Evolutionary conservation across 2,888 invertebrate species (phyloP), one percentile per base, ranked within the genome.

Genomic region (Orthosia cruda): DNA sequence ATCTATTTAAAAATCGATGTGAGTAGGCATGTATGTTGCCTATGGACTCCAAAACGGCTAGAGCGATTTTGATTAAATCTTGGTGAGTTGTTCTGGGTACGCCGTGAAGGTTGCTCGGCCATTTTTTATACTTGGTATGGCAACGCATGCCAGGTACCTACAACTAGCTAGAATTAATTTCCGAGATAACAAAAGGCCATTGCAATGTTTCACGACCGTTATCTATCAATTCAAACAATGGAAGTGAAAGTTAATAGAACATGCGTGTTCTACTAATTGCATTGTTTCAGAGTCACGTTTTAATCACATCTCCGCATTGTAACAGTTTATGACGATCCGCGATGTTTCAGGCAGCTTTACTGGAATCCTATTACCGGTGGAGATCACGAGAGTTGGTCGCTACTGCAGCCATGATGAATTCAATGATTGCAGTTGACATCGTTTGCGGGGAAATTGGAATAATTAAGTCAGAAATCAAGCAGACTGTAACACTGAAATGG

Each of bases 361-460:
- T 54, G 49, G n/a, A 49, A 12, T 47, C 23, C 23, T 67, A 74
- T 74, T 68, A 58, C 5, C 61, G 71, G 57, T 76, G 55, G 73
- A 80, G 89, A 55, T 82, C 91, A 66, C 63, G 69, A 20, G 59
- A 57, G 63, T 59, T 83, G 85, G 90, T 79, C 71, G 59, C 70
- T 69, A 69, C 67, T 77, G 82, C 83, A 83, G 40, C 40, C 85
- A 88, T 88, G 88, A 90, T 87, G 90, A 85, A 90, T 90, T 88
- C 85, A 91, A 89, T 90, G 88, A 92, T 89, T 91, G 91, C 90
- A 91, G 89, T 87, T 89, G 91, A 91, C 92, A 87, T 90, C 86
- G 89, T 89, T 91, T 89, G 89, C 67, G 89, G 87, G 54, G 71
- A 83, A 89, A 87, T 83, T 88, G 85, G 89, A 87, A 90, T 90